Percentiles rank a stretch among this genome's conserved stretches.
Evolutionary conservation across 2,888 invertebrate genomes (phyloP).

Genomic region (Dexiosoma caninum): DNA sequence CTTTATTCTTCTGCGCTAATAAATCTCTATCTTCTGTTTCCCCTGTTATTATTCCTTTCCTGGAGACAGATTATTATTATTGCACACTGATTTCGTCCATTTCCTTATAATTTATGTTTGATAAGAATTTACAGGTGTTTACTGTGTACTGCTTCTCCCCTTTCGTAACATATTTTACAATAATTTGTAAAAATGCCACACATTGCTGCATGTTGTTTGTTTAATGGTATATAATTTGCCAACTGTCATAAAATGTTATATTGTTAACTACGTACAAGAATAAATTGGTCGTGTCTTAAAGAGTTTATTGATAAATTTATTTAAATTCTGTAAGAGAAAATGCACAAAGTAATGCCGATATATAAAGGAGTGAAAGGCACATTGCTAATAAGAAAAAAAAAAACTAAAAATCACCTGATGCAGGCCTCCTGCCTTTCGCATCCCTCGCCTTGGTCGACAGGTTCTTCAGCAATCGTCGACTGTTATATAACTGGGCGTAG

Average conservation of each 20-base stretch:
- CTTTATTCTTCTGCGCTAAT: not conserved
- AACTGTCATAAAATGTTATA: conserved; percentile 35
- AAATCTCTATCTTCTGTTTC: too few relatives aligned
- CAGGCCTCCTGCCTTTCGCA: too few relatives aligned
- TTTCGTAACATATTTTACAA: conserved; percentile 8
- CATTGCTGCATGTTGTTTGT: conserved; percentile 42
- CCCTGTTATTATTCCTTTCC: not conserved
- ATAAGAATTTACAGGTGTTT: conserved; percentile 1
- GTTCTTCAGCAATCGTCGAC: too few relatives aligned
- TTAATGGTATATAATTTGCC: conserved; percentile 33
- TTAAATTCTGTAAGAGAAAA: not conserved
- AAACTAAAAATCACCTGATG: not conserved
- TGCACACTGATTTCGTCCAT: not conserved
- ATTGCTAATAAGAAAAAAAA: too few relatives aligned
- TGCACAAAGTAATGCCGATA: not conserved
- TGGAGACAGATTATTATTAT: too few relatives aligned
- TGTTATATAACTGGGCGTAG: too few relatives aligned
- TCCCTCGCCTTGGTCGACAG: too few relatives aligned
- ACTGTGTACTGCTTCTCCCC: not conserved
- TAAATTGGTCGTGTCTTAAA: not conserved
- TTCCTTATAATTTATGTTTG: not conserved
- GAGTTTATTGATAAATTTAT: not conserved
- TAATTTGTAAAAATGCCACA: conserved; percentile 42
- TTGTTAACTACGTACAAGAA: not conserved
- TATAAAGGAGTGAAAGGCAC: not conserved